Conservation (phyloP, 2,797 vertebrate species). For the Protonibea diacanthus region DNA sequence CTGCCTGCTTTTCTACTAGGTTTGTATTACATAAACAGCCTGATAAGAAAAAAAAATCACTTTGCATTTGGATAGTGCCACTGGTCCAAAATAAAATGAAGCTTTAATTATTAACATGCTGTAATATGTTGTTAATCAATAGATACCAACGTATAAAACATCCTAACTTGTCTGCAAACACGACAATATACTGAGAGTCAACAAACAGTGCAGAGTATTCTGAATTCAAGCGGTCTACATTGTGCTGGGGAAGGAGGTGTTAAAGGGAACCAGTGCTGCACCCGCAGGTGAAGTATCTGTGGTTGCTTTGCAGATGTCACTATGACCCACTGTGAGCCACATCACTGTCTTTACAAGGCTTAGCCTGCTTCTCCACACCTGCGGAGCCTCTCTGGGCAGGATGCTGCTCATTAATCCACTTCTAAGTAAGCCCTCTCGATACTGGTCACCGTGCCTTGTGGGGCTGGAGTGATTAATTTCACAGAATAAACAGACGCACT, state of each 20-base stretch:
- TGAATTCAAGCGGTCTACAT: background rate
- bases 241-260: background rate
- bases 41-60: background rate
- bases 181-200: background rate
- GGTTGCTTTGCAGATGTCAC: slow-evolving; percentile 16
- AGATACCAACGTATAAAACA: background rate
- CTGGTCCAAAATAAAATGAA: no score
- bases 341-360: background rate
- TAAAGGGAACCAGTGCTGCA: background rate
- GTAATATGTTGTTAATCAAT: background rate
- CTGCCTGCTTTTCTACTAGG: no score
- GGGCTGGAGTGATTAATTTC: slow-evolving; percentile 65
- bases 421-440: slow-evolving; percentile 63
- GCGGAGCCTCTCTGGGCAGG: slow-evolving; percentile 23
- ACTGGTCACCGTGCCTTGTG: slow-evolving; percentile 51
- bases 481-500: slow-evolving; percentile 45
- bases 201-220: background rate
- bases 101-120: background rate
- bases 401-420: slow-evolving; percentile 59
- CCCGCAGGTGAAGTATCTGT: slow-evolving; percentile 18
- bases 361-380: slow-evolving; percentile 26
- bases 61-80: background rate
- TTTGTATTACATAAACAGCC: no score
- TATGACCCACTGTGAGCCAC: slow-evolving; percentile 16
- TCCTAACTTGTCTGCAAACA: background rate